These are phyloP conservation scores for Nasua narica DNA, from an alignment of 2,797 vertebrate species.

Conservation along the genomic window DNA sequence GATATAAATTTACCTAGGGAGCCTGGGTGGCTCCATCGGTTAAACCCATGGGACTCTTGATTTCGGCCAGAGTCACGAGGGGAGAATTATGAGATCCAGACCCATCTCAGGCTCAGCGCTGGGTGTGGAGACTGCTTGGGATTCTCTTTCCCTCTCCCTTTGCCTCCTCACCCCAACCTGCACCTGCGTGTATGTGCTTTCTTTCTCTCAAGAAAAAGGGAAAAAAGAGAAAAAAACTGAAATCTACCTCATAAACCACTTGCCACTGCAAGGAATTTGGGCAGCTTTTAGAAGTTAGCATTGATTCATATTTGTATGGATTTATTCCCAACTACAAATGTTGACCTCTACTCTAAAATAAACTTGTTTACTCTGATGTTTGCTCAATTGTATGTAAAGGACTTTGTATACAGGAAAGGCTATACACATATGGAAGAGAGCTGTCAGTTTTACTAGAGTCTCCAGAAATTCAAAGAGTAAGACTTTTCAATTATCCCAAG, in stretches of 20 bases:
- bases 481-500: neutral
- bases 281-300: neutral
- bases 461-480: neutral
- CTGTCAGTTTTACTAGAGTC: neutral
- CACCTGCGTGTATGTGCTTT: accelerated
- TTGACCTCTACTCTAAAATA: constrained; percentile 33
- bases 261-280: neutral
- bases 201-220: neutral
- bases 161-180: neutral
- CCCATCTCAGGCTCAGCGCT: neutral
- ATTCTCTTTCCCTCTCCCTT: neutral
- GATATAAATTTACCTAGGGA: neutral
- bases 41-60: neutral
- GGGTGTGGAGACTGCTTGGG: neutral
- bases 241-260: neutral
- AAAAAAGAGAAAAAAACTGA: neutral
- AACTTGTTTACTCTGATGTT: constrained; percentile 5
- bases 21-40: neutral
- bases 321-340: neutral
- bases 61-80: neutral
- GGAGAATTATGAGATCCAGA: neutral
- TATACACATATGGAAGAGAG: neutral
- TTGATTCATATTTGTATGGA: neutral
- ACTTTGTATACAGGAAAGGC: neutral
- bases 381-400: neutral